Percentiles rank a stretch among this genome's conserved stretches.
These are phyloP conservation scores for Mythimna loreyi DNA, from an alignment of 2,888 invertebrate genomes.

Conservation along the genomic window DNA sequence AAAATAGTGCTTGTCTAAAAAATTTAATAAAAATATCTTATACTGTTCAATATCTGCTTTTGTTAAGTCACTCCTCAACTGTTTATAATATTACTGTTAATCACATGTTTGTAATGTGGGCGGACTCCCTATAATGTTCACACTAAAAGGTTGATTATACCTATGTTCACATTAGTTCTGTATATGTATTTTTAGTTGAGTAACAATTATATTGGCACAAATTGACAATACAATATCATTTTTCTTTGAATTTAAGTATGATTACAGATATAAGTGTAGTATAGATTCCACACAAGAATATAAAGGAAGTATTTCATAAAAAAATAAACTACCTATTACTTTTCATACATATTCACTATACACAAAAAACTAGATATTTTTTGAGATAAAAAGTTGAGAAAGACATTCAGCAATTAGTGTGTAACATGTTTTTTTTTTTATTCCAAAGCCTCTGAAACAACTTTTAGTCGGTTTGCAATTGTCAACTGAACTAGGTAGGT, in stretches of 20 bases:
- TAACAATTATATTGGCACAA: background rate
- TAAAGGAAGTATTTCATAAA: background rate
- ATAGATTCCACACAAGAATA: background rate
- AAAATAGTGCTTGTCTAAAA: no score
- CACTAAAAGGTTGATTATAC: conserved; percentile 1
- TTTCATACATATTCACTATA: no score
- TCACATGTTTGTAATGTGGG: background rate
- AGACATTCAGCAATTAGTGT: background rate
- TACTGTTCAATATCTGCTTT: no score
- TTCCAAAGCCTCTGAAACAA: background rate
- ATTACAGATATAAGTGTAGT: background rate
- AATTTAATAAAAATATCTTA: no score
- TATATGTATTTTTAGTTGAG: background rate
- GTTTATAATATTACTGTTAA: background rate
- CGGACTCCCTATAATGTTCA: background rate
- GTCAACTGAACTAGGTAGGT: no score
- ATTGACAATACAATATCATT: background rate
- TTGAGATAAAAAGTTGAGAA: background rate
- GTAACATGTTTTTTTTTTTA: background rate
- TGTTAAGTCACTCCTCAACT: no score
- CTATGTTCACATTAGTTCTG: background rate
- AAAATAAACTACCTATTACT: background rate
- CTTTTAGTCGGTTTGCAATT: background rate
- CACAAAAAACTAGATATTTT: no score
- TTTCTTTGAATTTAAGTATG: background rate